Evolutionary conservation across 2,113 vertebrate genomes (phyloP).

Genomic region (Anolis carolinensis): DNA sequence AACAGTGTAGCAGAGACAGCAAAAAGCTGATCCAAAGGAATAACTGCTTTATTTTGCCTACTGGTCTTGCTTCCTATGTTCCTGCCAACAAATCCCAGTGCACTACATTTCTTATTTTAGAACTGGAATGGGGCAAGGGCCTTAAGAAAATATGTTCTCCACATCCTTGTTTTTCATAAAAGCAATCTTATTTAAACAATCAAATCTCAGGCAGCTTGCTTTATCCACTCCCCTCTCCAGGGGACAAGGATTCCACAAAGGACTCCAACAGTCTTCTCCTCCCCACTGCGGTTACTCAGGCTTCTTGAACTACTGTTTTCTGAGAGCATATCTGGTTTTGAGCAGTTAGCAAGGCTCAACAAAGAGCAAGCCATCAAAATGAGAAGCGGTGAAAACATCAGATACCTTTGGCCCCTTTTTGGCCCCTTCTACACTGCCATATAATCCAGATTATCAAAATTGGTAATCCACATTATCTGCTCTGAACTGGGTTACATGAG

Average conservation of each 20-base stretch:
- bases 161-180: neutral
- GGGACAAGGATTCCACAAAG: neutral
- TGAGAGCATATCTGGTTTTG: neutral
- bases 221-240: neutral
- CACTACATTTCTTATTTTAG: neutral
- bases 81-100: neutral
- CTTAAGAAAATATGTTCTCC: neutral
- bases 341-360: neutral
- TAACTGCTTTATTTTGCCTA: neutral
- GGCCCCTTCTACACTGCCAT: too few species aligned
- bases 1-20: neutral
- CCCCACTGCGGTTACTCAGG: neutral
- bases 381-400: neutral
- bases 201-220: neutral
- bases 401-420: neutral
- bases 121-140: too few species aligned
- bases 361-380: neutral
- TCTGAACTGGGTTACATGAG: too few species aligned
- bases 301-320: neutral
- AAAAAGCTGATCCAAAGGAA: neutral
- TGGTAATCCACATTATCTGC: too few species aligned
- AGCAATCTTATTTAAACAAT: neutral
- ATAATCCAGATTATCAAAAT: too few species aligned
- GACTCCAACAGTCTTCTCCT: slow-evolving; percentile 10
- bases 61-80: neutral